Conservation (phyloP, 2,113 vertebrate genomes). For the Trochalopteron elliotii region DNA sequence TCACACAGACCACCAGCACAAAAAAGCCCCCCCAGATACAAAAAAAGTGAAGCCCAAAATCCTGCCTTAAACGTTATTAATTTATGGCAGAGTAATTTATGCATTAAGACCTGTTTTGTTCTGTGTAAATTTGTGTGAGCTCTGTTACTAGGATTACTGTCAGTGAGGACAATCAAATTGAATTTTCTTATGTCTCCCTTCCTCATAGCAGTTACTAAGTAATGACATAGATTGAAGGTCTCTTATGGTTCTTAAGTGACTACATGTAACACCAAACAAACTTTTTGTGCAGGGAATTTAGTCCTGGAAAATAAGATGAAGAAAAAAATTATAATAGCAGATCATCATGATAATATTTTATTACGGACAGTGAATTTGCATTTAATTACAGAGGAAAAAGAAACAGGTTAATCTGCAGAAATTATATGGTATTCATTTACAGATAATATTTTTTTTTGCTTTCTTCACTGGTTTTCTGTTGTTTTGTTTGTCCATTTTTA, state of each 20-base stretch:
- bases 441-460: not conserved
- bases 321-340: no score
- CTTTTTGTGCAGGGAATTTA: not conserved
- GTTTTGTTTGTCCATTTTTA: not conserved
- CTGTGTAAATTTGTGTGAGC: no score
- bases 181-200: not conserved
- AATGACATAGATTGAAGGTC: not conserved
- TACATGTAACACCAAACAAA: not conserved
- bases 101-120: no score
- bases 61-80: not conserved
- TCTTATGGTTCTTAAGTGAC: not conserved
- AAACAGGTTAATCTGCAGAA: not conserved
- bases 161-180: not conserved
- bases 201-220: not conserved
- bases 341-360: not conserved
- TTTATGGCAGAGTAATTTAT: not conserved
- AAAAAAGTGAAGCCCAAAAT: not conserved
- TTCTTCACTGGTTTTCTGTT: not conserved
- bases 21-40: rapidly evolving
- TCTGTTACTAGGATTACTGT: not conserved
- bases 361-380: not conserved
- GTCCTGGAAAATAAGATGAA: not conserved
- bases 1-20: rapidly evolving
- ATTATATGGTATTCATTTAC: not conserved
- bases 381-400: not conserved